Evolutionary conservation across 2,797 vertebrate genomes (phyloP).

Genomic region (Pangasius sanitwongsei): DNA sequence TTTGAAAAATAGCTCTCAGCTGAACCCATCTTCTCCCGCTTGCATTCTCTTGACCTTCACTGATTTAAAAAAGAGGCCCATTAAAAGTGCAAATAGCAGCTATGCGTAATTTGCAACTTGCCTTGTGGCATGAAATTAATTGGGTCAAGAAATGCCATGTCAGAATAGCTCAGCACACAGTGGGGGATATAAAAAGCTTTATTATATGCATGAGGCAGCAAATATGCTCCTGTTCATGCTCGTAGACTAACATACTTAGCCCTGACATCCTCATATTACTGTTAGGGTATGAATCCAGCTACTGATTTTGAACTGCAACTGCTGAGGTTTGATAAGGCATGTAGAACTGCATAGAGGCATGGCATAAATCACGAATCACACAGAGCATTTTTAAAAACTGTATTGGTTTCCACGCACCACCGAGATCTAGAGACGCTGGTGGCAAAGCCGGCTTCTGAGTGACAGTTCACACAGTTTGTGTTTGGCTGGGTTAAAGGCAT

Average conservation of each 20-base stretch:
- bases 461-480: constrained; percentile 34
- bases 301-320: not conserved
- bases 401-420: not conserved
- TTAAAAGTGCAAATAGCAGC: constrained; percentile 23
- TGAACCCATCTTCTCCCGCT: not conserved
- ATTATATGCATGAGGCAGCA: constrained; percentile 36
- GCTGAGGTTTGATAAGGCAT: constrained; percentile 9
- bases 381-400: not conserved
- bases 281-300: not conserved
- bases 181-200: not conserved
- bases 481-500: constrained; percentile 34
- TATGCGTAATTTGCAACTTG: constrained; percentile 38
- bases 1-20: constrained; percentile 34
- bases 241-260: not conserved
- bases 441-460: constrained; percentile 12
- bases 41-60: constrained; percentile 34
- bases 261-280: constrained; percentile 1
- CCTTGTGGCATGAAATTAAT: constrained; percentile 40
- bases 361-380: not conserved
- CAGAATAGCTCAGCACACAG: constrained; percentile 6
- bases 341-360: not conserved
- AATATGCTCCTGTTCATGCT: not conserved
- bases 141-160: constrained; percentile 35
- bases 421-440: not conserved
- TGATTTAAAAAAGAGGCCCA: constrained; percentile 23